These are phyloP conservation scores for Drosophila demipolita DNA, from an alignment of 2,888 invertebrate genomes.

Conservation along the genomic window DNA sequence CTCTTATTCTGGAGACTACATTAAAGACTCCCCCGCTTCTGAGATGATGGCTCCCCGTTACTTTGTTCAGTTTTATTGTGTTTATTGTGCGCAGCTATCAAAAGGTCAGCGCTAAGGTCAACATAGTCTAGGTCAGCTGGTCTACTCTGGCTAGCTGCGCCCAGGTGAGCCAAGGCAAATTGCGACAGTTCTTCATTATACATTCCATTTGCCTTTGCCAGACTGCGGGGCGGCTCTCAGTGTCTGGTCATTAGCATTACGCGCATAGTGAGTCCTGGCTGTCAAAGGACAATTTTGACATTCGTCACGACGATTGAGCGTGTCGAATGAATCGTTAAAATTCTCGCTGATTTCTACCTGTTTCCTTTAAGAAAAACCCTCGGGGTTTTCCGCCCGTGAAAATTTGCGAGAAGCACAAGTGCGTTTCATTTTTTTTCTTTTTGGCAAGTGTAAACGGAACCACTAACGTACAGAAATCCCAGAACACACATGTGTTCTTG, in stretches of 20 bases:
- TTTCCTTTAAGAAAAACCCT: slow-evolving; percentile 30
- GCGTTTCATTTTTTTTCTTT: slow-evolving; percentile 13
- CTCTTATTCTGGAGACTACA: background rate
- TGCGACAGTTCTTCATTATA: slow-evolving; percentile 25
- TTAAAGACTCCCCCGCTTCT: slow-evolving; percentile 7
- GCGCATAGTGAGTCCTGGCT: slow-evolving; percentile 16
- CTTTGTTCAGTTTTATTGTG: background rate
- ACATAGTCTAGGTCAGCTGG: slow-evolving; percentile 4
- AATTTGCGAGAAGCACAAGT: slow-evolving; percentile 58
- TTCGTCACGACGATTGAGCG: slow-evolving; percentile 56
- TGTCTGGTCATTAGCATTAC: slow-evolving; percentile 58
- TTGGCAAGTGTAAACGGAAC: slow-evolving; percentile 55
- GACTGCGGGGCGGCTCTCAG: slow-evolving; percentile 35
- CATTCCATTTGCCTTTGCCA: slow-evolving; percentile 1
- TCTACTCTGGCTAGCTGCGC: slow-evolving; percentile 2
- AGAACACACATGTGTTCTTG: slow-evolving; percentile 40
- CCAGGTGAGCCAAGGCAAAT: slow-evolving; percentile 44
- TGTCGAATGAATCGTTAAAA: slow-evolving; percentile 48
- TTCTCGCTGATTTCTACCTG: slow-evolving; percentile 59
- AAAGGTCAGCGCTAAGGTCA: slow-evolving; percentile 55
- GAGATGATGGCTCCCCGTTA: background rate
- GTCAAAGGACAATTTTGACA: slow-evolving; percentile 19
- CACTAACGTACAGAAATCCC: slow-evolving; percentile 5
- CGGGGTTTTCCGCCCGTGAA: slow-evolving; percentile 40
- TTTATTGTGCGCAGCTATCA: slow-evolving; percentile 29